Evolutionary conservation across 2,797 vertebrate genomes (phyloP), one percentile per base, ranked within the genome.

Genomic region (Amphiprion clarkii): DNA sequence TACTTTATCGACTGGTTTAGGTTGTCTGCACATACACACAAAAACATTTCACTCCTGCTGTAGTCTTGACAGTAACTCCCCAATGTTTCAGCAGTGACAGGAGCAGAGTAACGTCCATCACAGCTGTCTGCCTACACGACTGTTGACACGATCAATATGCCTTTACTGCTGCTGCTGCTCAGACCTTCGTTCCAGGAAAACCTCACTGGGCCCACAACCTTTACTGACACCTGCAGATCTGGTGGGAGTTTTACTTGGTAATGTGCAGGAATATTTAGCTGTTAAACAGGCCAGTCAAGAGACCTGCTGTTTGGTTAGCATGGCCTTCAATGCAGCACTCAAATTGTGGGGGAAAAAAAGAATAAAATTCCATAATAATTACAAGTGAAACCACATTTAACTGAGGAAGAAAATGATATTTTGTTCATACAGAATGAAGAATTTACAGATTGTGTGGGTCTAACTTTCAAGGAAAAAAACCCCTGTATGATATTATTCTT

Each of bases 11-110:
- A 68, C 67, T 13, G 16, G 11, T 33, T 57, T 14, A 19, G 67
- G n/a, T 36, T 72, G 40, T 1, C 27, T 60, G 33, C 71, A 59
- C 69, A 66, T 29, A 31, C 33, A 36, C 33, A 10, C 53, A 67
- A 39, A 25, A 59, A 62, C 8, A 52, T 39, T 42, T 17, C 23
- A 10, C 54, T 25, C 46, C 51, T 58, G 40, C 23, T 58, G 71
- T 59, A 81, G 61, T 74, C 59, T 78, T 49, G 84, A 79, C 83
- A 60, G 58, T 60, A 40, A 68, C 60, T 63, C 79, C 71, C 67
- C 74, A 74, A 79, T 77, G 88, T 77, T 83, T 81, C 62, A 71
- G 76, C 82, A 64, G 73, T 84, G 88, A 87, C 83, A 67, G 69
- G 66, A 72, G 57, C 70, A 4, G 55, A 46, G 39, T 53, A 33